Evolutionary conservation across 2,113 vertebrate genomes (phyloP).

Genomic region (Emydocephalus ijimae): DNA sequence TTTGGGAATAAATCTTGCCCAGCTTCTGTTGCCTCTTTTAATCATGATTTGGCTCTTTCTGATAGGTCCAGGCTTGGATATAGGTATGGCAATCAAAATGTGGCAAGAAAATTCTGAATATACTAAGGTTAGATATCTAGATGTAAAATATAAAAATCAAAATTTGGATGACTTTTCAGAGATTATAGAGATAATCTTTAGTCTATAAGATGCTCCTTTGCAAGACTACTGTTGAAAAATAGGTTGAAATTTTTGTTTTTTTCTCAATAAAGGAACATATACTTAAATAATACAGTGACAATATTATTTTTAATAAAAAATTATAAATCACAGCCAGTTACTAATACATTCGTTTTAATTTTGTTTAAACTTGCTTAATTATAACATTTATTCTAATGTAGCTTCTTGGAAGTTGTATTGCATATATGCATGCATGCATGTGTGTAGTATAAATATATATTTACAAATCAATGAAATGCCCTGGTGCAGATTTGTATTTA

Average conservation of each 20-base stretch:
- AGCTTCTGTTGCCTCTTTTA: conserved; percentile 33
- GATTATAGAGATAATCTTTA: not conserved
- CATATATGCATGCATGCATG: no score
- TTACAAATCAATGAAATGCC: not conserved
- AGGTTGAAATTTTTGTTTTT: not conserved
- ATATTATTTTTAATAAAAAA: not conserved
- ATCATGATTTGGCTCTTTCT: conserved; percentile 44
- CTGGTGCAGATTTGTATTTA: not conserved
- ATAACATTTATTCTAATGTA: not conserved
- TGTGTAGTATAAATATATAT: not conserved
- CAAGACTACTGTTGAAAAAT: not conserved
- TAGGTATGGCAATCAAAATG: conserved; percentile 28
- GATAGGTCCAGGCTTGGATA: conserved; percentile 24
- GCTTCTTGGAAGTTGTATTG: not conserved
- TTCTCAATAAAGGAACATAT: not conserved
- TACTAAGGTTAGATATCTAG: conserved; percentile 54
- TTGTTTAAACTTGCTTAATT: not conserved
- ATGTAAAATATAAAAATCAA: conserved; percentile 73
- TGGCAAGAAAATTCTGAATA: conserved; percentile 67
- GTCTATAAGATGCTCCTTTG: not conserved
- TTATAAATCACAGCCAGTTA: not conserved
- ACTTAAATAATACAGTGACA: not conserved
- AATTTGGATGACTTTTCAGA: conserved; percentile 57
- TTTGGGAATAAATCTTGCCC: not conserved
- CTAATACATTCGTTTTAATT: not conserved